Evolutionary conservation across 64 coral and sea anemone genomes (phyloP), one percentile per base, ranked within the genome.

Genomic region (Montipora efflorescens): DNA sequence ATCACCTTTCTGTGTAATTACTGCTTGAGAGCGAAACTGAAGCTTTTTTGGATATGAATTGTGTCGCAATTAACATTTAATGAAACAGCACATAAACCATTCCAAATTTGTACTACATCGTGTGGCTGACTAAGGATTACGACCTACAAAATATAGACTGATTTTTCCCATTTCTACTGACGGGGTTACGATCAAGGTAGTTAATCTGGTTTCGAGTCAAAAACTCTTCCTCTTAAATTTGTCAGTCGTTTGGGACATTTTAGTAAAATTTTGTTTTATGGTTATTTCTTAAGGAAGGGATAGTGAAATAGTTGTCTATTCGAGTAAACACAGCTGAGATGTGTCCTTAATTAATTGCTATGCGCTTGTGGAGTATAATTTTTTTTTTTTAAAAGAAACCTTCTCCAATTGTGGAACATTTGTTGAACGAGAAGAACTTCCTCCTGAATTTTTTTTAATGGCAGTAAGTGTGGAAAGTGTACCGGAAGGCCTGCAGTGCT

Each of bases 241-340:
- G 20, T 71, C 21, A 45, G 46, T 71, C 71, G 2, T 8, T 18
- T 8, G 62, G 58, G n/a, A 80, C 80, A 67, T 95, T 96, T 93
- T 87, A 83, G 89, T 91, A 80, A 94, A 96, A 96, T 92, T 88
- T 87, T 78, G 85, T 87, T 92, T 84, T 81, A 14, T 74, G 75
- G 71, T 87, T 84, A 87, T 91, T 94, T 78, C 93, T 53, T 53
- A 85, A 90, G 92, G 53, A 85, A 84, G 92, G 95, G 95, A 96
- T 96, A 91, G 94, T 91, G 90, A 91, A 96, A 92, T 89, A 90
- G 91, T 92, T 96, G 91, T 96, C 90, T 96, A 87, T 90, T 19
- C 20, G 91, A 84, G 48, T 67, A 96, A 94, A 96, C 87, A 96
- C 95, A 96, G 95, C 95, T 96, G 95, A 96, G 86, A 80, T 90